A percentile compares a stretch with the other conserved stretches of the same genome.
Evolutionary conservation across 2,888 invertebrate genomes (phyloP).

Genomic region (Synanthedon tipuliformis): DNA sequence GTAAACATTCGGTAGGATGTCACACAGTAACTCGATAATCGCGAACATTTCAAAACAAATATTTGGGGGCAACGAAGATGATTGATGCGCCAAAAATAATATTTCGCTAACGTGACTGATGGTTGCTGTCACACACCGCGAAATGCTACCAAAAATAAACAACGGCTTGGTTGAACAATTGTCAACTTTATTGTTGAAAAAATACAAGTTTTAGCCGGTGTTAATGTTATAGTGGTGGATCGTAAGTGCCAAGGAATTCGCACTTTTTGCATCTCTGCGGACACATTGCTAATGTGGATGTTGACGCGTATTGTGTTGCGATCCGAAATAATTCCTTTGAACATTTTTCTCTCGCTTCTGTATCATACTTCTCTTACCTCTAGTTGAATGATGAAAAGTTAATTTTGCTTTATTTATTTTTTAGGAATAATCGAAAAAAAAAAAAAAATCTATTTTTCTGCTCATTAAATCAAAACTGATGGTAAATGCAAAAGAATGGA

Average conservation of each 20-base stretch:
- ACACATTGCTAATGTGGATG: background rate
- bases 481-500: too few relatives aligned
- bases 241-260: background rate
- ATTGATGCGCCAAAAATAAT: constrained; percentile 5
- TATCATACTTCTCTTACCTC: too few relatives aligned
- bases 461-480: too few relatives aligned
- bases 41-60: constrained; percentile 3
- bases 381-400: too few relatives aligned
- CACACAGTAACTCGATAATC: constrained; percentile 1
- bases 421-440: too few relatives aligned
- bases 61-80: constrained; percentile 1
- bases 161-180: background rate
- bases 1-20: background rate
- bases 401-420: too few relatives aligned
- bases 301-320: background rate
- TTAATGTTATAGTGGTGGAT: background rate
- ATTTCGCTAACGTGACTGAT: constrained; percentile 1
- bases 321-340: background rate
- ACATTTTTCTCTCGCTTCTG: background rate
- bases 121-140: background rate
- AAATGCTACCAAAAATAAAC: background rate
- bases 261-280: background rate
- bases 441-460: too few relatives aligned
- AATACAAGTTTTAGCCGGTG: background rate
- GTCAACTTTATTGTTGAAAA: background rate